Evolutionary conservation across 2,797 vertebrate genomes (phyloP), one percentile per base, ranked within the genome.

Genomic region (Neosilurus hyrtlii): DNA sequence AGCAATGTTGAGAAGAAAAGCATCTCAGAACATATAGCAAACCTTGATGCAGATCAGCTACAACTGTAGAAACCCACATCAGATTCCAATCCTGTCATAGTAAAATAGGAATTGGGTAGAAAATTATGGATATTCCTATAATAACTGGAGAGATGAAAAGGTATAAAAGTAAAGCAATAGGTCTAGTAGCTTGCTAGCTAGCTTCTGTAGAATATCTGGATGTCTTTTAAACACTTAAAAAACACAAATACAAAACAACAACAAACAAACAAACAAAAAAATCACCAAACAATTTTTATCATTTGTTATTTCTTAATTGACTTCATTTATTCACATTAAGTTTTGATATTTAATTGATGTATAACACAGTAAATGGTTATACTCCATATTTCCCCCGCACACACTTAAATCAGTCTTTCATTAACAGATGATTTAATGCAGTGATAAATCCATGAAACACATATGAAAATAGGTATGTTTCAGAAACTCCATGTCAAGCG

Each of bases 371-470:
- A 26, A 73, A 73, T 73, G 77, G 57, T 82, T 66, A 74, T 14
- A 15, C 3, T 37, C 11, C 2, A 68, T 9, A 30, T 30, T 54
- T 63, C 78, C 30, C 79, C 9, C 43, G 4, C 43, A 43, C 43
- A 16, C 8, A 61, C 30, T 20, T 82, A 80, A 65, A 81, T 51
- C 82, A 74, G 61, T 35, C 43, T 49, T 85, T 74, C 62, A 81
- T 75, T 71, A 86, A 85, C 54, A 75, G 83, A 81, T 84, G 20
- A 81, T 62, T 75, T 81, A 85, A 85, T 5, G 56, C 77, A 73
- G 12, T 82, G 67, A 83, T 79, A 63, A 83, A 85, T 79, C 74
- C 81, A 74, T 63, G 26, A 37, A 37, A 57, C 15, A 70, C 20
- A 49, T 67, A 86, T 83, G 61, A 52, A 80, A 86, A 84, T 57